Evolutionary conservation across 2,113 vertebrate genomes (phyloP).

Genomic region (Lathamus discolor): DNA sequence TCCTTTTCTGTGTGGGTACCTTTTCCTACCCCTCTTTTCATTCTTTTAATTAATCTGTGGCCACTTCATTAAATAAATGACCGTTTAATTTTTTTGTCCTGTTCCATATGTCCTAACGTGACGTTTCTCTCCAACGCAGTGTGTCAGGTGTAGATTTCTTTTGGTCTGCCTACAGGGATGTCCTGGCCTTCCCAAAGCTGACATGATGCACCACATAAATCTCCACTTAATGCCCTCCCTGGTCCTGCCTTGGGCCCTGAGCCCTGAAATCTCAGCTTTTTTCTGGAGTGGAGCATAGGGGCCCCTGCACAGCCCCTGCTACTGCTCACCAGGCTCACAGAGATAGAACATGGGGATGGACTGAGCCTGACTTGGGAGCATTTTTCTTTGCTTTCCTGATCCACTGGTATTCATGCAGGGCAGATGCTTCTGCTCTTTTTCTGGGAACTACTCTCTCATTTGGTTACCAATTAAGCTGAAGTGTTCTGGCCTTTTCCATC

Average conservation of each 20-base stretch:
- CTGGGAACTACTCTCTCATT: background rate
- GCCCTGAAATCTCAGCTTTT: rapidly evolving
- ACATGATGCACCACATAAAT: rapidly evolving
- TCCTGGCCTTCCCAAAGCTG: background rate
- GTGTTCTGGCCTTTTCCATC: conserved; percentile 23
- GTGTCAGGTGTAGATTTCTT: background rate
- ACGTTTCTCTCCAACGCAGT: background rate
- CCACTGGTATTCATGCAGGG: background rate
- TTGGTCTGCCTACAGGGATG: background rate
- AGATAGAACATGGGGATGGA: background rate
- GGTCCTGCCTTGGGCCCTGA: background rate
- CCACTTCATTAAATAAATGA: background rate
- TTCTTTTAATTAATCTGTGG: background rate
- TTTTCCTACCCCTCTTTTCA: background rate
- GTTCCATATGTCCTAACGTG: rapidly evolving
- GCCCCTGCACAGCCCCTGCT: background rate
- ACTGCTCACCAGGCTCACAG: background rate
- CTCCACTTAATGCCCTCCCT: background rate
- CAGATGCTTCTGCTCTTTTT: background rate
- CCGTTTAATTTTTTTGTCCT: background rate
- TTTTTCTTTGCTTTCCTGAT: too few relatives aligned
- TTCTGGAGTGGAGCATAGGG: rapidly evolving
- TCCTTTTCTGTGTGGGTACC: background rate
- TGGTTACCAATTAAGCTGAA: conserved; percentile 20
- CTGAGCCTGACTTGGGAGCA: background rate